Base-by-base conservation (phyloP, 1,140 invertebrate genomes). In the Drosophila carrolli region DNA sequence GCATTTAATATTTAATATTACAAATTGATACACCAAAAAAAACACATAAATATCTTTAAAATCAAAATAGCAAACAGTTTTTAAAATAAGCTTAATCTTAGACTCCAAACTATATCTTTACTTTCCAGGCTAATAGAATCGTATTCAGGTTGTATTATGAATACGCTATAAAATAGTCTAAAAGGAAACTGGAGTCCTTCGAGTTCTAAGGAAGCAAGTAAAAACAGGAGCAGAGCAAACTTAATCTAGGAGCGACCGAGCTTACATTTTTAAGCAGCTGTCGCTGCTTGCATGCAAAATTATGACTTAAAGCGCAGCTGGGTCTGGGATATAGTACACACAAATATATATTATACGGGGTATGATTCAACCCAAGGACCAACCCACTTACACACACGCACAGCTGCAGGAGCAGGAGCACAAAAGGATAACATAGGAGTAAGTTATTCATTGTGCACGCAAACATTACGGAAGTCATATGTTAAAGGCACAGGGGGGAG, bases 401-500 rank as follows among this genome's bases (percentile, higher is more conserved):
- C 46, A 55, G 38, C 29, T 41, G 63, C 47, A 70, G 61, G 48
- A 51, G 46, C 37, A 43, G 38, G 13, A 59, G 50, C 56, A 83
- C 84, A 84, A 89, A 89, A 81, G 84, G 85, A 89, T 89, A 89
- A 89, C 84, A 89, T 81, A 81, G 75, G 53, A 81, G 84, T 89
- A 88, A 84, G 84, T 89, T 89, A 89, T 89, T 89, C 84, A 89
- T 89, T 89, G 84, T 90, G 85, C 84, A 89, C 85, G 84, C 84
- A 89, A 89, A 89, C 85, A 89, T 89, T 89, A 89, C 84, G 84
- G 84, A 89, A 89, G 84, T 89, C 84, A 89, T 89, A 89, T 90
- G 84, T 89, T 89, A 84, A 84, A 73, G 76, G 84, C 76, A 68
- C 80, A 4, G 53, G 65, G 57, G 68, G 68, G 60, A 57, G 73